Conservation (phyloP, 2,113 vertebrate species). For the Rhinolophus sinicus region DNA sequence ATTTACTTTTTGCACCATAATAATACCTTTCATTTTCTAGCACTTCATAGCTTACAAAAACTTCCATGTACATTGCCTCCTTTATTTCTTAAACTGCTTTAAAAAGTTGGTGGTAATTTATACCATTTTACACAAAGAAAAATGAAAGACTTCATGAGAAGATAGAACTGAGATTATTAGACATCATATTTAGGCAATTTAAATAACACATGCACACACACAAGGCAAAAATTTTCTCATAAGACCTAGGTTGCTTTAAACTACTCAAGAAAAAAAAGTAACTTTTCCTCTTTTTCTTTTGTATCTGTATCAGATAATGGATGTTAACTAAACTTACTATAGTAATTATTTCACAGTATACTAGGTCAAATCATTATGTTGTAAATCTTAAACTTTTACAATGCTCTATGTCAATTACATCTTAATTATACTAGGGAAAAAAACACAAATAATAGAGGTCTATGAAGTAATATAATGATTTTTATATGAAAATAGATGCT, state of each 20-base stretch:
- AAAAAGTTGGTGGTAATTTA: slow-evolving; percentile 7
- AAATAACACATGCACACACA: background rate
- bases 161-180: background rate
- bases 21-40: background rate
- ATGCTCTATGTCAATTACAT: background rate
- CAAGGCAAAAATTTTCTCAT: background rate
- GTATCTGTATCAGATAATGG: background rate
- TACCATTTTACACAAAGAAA: background rate
- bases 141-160: background rate
- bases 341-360: background rate
- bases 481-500: background rate
- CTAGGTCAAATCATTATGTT: background rate
- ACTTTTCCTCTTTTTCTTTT: background rate
- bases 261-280: background rate
- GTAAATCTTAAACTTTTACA: background rate
- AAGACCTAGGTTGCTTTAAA: background rate
- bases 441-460: background rate
- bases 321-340: background rate
- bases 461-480: background rate
- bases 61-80: background rate
- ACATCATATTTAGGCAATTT: background rate
- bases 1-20: background rate
- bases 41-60: background rate
- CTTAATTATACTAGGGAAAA: background rate
- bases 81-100: slow-evolving; percentile 39